Percentiles rank a stretch among this genome's conserved stretches.
Conservation (phyloP, 2,113 vertebrate species). For the Mirounga angustirostris region DNA sequence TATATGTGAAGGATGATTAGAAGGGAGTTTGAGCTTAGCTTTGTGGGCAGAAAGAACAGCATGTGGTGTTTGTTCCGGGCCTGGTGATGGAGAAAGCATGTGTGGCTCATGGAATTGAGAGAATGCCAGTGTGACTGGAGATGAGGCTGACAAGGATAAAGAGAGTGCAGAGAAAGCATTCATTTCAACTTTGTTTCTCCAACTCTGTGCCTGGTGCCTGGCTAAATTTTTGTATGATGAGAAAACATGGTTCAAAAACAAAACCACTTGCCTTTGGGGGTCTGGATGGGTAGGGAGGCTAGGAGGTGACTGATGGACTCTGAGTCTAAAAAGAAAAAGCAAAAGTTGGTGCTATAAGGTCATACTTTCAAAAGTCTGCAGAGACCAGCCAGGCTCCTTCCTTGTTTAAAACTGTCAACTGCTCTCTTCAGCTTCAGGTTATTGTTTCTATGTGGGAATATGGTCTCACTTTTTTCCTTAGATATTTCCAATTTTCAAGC, state of each 20-base stretch:
- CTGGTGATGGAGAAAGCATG: background rate
- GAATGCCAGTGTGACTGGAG: background rate
- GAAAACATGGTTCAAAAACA: background rate
- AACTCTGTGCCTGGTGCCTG: background rate
- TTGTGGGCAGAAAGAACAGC: background rate
- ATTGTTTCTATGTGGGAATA: background rate
- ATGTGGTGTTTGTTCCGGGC: background rate
- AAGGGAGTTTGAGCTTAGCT: background rate
- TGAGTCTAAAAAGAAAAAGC: background rate
- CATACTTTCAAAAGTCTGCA: background rate
- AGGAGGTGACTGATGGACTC: background rate
- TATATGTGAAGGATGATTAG: background rate
- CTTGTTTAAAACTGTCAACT: background rate
- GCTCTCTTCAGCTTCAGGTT: background rate
- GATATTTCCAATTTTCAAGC: slow-evolving; percentile 3
- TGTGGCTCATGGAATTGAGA: background rate
- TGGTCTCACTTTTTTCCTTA: background rate
- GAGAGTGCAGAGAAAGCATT: background rate
- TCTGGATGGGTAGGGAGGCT: background rate
- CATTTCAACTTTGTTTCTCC: slow-evolving; percentile 25
- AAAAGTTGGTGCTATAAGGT: background rate
- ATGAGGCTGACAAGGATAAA: background rate
- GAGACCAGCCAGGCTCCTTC: background rate
- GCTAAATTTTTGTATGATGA: slow-evolving; percentile 17
- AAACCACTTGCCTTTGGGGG: background rate